A percentile compares a stretch with the other conserved stretches of the same genome.
Evolutionary conservation across 2,888 invertebrate genomes (phyloP).

Genomic region (Acleris literana): DNA sequence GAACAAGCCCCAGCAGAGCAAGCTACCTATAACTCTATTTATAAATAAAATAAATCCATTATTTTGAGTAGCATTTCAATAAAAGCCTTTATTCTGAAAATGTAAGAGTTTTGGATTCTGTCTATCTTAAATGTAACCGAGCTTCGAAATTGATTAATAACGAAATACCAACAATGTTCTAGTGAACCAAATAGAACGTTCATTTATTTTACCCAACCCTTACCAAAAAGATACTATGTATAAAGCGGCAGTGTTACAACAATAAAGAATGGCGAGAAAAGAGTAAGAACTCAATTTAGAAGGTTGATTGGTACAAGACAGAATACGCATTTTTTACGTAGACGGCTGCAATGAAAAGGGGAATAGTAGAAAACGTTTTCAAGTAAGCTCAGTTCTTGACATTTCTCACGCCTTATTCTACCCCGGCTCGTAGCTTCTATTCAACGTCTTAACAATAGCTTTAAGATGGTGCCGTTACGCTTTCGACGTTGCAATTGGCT

Average conservation of each 20-base stretch:
- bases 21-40: too few relatives aligned
- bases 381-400: constrained; percentile 49
- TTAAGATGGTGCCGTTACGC: not conserved
- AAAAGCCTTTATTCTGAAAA: not conserved
- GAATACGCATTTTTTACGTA: constrained; percentile 37
- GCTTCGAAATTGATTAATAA: constrained; percentile 15
- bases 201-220: constrained; percentile 25
- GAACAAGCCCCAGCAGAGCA: too few relatives aligned
- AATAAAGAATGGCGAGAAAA: constrained; percentile 30
- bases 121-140: constrained; percentile 1
- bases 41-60: too few relatives aligned
- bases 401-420: constrained; percentile 43
- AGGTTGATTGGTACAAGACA: constrained; percentile 35
- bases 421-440: not conserved
- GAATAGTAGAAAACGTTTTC: constrained; percentile 51
- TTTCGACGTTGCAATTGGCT: not conserved
- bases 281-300: constrained; percentile 38
- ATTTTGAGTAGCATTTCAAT: too few relatives aligned
- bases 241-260: constrained; percentile 28
- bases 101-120: not conserved
- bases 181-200: constrained; percentile 13
- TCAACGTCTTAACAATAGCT: constrained; percentile 3
- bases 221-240: constrained; percentile 17
- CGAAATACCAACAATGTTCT: not conserved
- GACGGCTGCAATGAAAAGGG: constrained; percentile 47